Evolutionary conservation across 2,888 invertebrate species (phyloP), one percentile per base, ranked within the genome.

Genomic region (Tuta absoluta): DNA sequence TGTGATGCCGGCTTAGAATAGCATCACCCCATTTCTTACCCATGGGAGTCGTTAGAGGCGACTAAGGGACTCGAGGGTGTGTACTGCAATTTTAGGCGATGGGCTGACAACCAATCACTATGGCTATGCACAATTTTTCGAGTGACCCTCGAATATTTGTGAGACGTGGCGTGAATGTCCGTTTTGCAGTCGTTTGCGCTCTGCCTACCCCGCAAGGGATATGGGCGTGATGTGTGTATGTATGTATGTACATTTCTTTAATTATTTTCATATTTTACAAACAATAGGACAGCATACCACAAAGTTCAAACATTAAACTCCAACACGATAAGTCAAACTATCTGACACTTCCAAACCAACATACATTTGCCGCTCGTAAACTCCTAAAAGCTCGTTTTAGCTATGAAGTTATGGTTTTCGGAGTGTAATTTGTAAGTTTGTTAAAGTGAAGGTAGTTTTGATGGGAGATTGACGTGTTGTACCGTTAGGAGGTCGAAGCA

Each of bases 381-480:
- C 17, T 56, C 7, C 24, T 21, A 33, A 51, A 51, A 11, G 77
- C 66, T 74, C 79, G 81, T 75, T 74, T 84, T 74, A 68, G 64
- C 65, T 72, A 64, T 65, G 38, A 75, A 49, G 66, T 71, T 82
- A 81, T 69, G 76, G 73, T 69, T 72, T 72, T 71, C 72, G 72
- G 72, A 75, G 71, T 33, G 71, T 75, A 71, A 75, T 68, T 69
- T 67, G 53, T 69, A 71, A 74, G 74, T 77, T 74, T 77, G 72
- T 74, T 4, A 17, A 41, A 17, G 4, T 45, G 66, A 77, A 74
- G 76, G 75, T 74, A 12, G 81, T 71, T 84, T 84, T 84, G 86
- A 86, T 85, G 79, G 66, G 74, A 85, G 87, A 86, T 86, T 86
- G 87, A 87, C 86, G 83, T 80, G 71, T 77, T 75, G 73, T 79